Conservation (phyloP, 2,888 invertebrate genomes). For the Ennomos fuscantarius region DNA sequence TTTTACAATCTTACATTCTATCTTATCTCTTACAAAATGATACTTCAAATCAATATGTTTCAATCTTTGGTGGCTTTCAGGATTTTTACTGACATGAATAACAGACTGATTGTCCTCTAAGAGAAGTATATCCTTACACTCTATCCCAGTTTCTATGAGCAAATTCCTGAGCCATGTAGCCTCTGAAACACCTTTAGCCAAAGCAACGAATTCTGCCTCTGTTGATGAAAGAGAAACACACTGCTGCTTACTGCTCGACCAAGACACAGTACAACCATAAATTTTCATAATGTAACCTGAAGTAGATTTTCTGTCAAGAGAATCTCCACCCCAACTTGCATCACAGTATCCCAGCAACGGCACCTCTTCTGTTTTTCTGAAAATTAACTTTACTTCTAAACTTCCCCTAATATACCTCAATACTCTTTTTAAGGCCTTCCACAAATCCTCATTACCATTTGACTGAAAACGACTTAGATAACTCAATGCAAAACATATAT, state of each 20-base stretch:
- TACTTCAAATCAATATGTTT: background rate
- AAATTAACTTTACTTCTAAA: slow-evolving; percentile 1
- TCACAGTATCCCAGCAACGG: slow-evolving; percentile 3
- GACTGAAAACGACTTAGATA: background rate
- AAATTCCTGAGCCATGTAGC: slow-evolving; percentile 4
- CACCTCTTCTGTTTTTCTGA: too few relatives aligned
- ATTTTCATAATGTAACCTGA: slow-evolving; percentile 3
- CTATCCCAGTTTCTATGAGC: background rate
- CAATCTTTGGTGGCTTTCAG: slow-evolving; percentile 9
- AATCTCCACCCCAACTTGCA: slow-evolving; percentile 5
- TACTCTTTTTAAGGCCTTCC: slow-evolving; percentile 1
- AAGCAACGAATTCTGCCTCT: slow-evolving; percentile 4
- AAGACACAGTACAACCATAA: background rate
- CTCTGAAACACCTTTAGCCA: slow-evolving; percentile 5
- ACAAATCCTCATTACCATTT: background rate
- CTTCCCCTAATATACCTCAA: slow-evolving; percentile 1
- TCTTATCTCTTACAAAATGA: slow-evolving; percentile 10
- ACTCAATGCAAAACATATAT: background rate
- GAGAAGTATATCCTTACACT: background rate
- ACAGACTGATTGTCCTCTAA: slow-evolving; percentile 8
- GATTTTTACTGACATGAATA: slow-evolving; percentile 4
- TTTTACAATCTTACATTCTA: slow-evolving; percentile 1
- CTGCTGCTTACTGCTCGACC: background rate
- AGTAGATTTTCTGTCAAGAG: background rate
- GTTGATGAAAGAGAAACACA: slow-evolving; percentile 3